Evolutionary conservation across 2,888 invertebrate species (phyloP), one percentile per base, ranked within the genome.

Genomic region (Yponomeuta sedellus): DNA sequence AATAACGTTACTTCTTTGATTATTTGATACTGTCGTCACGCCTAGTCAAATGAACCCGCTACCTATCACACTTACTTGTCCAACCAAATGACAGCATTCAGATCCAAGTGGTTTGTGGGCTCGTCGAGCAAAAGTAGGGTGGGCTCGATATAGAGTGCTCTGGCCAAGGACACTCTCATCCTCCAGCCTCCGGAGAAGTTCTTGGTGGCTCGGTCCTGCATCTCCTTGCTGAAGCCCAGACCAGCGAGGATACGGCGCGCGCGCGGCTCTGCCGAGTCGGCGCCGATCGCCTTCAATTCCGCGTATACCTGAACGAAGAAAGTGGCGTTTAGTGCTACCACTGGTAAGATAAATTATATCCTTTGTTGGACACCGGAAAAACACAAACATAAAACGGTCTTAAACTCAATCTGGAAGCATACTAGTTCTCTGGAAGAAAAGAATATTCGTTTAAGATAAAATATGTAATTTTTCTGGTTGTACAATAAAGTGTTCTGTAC

Each of bases 1-100:
- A n/a, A n/a, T n/a, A n/a, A n/a, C n/a, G n/a, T n/a, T n/a, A n/a
- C n/a, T n/a, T n/a, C n/a, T n/a, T n/a, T n/a, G n/a, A n/a, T n/a
- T n/a, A n/a, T n/a, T n/a, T n/a, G n/a, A n/a, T n/a, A n/a, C n/a
- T n/a, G n/a, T n/a, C n/a, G n/a, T n/a, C n/a, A n/a, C n/a, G n/a
- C n/a, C n/a, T n/a, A n/a, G n/a, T n/a, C n/a, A n/a, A n/a, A n/a
- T n/a, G n/a, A n/a, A n/a, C n/a, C n/a, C n/a, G n/a, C 8, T 57
- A 57, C 5, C 19, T 19, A n/a, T 61, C 44, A 25, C 73, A 88
- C 94, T 92, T 88, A 97, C 96, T 99, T 99, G 82, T 99, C 99
- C 67, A 99, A 93, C 99, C 99, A 99, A 92, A 99, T 99, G 64
- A 99, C 99, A 71, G 99, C 99, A 80, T 99, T 99, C 68, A 99